These are phyloP conservation scores for Phrynosoma blainvillii DNA, from an alignment of 2,113 vertebrate genomes.

Conservation along the genomic window DNA sequence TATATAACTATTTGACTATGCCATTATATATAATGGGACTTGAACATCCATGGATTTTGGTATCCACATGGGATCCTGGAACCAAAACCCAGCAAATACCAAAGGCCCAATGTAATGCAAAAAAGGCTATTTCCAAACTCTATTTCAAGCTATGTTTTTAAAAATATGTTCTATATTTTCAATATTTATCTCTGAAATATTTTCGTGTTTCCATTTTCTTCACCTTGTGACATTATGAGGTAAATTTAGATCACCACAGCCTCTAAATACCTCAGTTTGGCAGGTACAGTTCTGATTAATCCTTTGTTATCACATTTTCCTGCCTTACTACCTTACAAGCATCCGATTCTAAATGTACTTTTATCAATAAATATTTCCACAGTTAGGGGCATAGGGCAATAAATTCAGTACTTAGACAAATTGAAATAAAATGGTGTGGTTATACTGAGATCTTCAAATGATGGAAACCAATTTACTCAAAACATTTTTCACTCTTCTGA, in stretches of 20 bases:
- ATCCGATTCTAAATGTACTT: neutral
- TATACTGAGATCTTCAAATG: conserved; percentile 44
- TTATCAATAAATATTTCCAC: conserved; percentile 23
- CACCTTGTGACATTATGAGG: neutral
- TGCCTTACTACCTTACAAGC: neutral
- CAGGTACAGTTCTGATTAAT: too few species aligned
- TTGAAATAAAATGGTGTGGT: conserved; percentile 24
- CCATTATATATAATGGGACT: too few species aligned
- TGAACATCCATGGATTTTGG: too few species aligned
- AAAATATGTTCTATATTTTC: neutral
- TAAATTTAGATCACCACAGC: neutral
- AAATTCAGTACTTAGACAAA: conserved; percentile 37
- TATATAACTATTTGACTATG: too few species aligned
- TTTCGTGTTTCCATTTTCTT: neutral
- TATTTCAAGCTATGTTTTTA: too few species aligned
- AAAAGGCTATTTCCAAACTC: too few species aligned
- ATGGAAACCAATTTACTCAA: conserved; percentile 29
- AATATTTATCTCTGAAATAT: neutral
- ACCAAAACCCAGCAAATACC: too few species aligned
- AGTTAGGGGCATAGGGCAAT: conserved; percentile 16
- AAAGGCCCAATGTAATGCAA: too few species aligned
- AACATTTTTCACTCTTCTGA: conserved; percentile 12
- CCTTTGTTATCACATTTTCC: neutral
- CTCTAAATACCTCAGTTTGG: neutral
- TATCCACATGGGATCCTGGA: too few species aligned